Conservation (phyloP, 2,797 vertebrate species). For the Trachurus trachurus region DNA sequence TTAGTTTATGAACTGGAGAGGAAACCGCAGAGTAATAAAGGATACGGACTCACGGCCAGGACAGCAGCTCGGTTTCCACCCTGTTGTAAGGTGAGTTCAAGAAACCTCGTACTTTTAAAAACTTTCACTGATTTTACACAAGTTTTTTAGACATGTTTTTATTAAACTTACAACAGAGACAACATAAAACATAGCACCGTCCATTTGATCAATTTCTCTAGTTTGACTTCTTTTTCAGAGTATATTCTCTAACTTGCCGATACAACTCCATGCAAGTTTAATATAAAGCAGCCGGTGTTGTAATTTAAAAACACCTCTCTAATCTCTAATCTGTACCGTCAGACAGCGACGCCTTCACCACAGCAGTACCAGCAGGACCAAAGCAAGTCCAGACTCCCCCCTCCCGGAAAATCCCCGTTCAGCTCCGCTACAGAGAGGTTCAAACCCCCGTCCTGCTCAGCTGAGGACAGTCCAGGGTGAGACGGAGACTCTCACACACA, state of each 20-base stretch:
- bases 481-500: not conserved
- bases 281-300: not conserved
- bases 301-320: not conserved
- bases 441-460: not conserved
- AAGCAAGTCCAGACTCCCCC: constrained; percentile 47
- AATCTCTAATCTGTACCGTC: too few species aligned
- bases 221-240: too few species aligned
- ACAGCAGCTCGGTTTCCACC: constrained; percentile 82
- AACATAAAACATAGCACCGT: too few species aligned
- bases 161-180: too few species aligned
- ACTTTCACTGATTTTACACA: not conserved
- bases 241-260: too few species aligned
- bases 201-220: too few species aligned
- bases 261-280: not conserved
- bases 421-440: constrained; percentile 77
- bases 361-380: constrained; percentile 81
- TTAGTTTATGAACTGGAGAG: constrained; percentile 75
- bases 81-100: constrained; percentile 52
- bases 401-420: constrained; percentile 81
- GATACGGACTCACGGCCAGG: constrained; percentile 87
- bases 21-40: constrained; percentile 85
- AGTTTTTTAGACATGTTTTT: too few species aligned
- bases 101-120: not conserved
- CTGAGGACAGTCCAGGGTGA: constrained; percentile 81
- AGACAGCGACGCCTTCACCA: constrained; percentile 56